Conservation (phyloP, 2,797 vertebrate species). For the Carapus acus region DNA sequence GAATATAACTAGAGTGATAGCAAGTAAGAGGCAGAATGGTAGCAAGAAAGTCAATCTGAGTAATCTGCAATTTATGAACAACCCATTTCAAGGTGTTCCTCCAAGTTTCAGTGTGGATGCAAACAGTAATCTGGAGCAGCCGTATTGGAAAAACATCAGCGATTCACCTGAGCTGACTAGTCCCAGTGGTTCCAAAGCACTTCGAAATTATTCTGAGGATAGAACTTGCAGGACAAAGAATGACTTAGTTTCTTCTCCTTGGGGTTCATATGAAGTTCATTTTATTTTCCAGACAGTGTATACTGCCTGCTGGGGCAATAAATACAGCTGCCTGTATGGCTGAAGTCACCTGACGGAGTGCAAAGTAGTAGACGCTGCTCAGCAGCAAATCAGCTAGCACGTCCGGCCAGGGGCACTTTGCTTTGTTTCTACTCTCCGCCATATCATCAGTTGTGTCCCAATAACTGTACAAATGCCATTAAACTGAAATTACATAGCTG, state of each 20-base stretch:
- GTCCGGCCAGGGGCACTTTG: background rate
- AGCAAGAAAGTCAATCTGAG: too few relatives aligned
- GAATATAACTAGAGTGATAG: background rate
- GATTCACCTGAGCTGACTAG: background rate
- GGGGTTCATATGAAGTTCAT: conserved; percentile 30
- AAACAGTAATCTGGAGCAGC: background rate
- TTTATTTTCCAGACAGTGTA: conserved; percentile 22
- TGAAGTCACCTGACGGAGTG: conserved; percentile 26
- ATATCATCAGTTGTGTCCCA: background rate
- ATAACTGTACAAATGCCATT: conserved; percentile 24
- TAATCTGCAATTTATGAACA: too few relatives aligned
- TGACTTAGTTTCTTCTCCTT: background rate
- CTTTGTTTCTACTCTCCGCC: conserved; percentile 24
- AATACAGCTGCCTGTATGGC: conserved; percentile 12
- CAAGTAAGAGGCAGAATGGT: too few relatives aligned
- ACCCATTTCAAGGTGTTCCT: conserved; percentile 1
- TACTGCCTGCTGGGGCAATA: conserved; percentile 13
- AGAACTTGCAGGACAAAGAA: background rate
- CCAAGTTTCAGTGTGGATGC: background rate
- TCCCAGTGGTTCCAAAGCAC: too few relatives aligned
- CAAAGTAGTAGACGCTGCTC: background rate
- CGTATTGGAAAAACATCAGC: background rate
- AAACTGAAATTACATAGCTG: conserved; percentile 4
- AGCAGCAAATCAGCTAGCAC: conserved; percentile 16
- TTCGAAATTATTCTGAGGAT: conserved; percentile 1